Conservation (phyloP, 2,113 vertebrate species). For the Syngnathus typhle region DNA sequence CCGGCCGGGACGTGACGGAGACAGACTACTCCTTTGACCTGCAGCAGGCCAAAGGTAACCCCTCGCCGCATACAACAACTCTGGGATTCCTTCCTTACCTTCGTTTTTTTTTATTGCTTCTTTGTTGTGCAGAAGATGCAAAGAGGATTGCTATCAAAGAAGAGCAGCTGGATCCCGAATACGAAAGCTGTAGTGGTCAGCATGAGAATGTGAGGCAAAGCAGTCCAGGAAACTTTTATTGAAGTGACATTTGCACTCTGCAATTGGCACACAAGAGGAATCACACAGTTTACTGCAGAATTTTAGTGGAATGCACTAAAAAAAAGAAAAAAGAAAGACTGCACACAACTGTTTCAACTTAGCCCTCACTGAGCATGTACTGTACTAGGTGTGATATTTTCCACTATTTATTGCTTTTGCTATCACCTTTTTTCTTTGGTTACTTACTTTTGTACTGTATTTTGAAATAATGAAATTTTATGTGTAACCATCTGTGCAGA, state of each 20-base stretch:
- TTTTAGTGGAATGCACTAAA: slow-evolving; percentile 27
- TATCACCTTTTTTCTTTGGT: slow-evolving; percentile 43
- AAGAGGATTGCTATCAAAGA: slow-evolving; percentile 94
- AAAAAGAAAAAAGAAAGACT: slow-evolving; percentile 1
- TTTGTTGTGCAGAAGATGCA: slow-evolving; percentile 80
- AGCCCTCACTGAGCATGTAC: slow-evolving; percentile 42
- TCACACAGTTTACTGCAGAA: slow-evolving; percentile 12
- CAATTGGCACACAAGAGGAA: slow-evolving; percentile 14
- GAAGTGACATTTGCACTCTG: slow-evolving; percentile 21
- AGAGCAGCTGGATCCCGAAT: slow-evolving; percentile 91
- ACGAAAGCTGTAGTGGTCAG: slow-evolving; percentile 79
- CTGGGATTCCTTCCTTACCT: background rate
- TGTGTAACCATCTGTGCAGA: slow-evolving; percentile 46
- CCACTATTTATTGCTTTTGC: slow-evolving; percentile 60
- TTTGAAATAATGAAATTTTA: slow-evolving; percentile 52
- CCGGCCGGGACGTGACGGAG: slow-evolving; percentile 76
- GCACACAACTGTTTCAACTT: slow-evolving; percentile 16
- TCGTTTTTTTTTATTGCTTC: slow-evolving; percentile 2
- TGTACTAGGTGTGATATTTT: slow-evolving; percentile 40
- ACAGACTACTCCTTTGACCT: slow-evolving; percentile 85
- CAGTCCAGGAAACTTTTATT: slow-evolving; percentile 48
- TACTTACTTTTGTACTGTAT: slow-evolving; percentile 57
- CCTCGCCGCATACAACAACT: background rate
- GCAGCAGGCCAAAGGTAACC: slow-evolving; percentile 85
- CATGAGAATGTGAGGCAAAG: slow-evolving; percentile 54